These are phyloP conservation scores for Styela clava DNA, from an alignment of 23 tunicate species.

Conservation along the genomic window DNA sequence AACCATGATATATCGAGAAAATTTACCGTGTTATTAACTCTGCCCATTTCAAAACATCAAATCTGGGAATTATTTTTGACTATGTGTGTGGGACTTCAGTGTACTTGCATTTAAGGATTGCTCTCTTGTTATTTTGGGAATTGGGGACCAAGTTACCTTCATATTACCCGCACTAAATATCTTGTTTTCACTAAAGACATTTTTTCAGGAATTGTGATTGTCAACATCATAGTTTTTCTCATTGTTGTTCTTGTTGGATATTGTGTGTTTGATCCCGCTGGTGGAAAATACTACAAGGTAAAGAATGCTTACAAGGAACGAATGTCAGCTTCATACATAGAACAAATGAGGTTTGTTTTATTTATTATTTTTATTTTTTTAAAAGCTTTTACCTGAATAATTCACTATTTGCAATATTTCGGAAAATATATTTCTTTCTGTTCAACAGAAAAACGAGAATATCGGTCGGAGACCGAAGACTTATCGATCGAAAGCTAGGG, in stretches of 20 bases:
- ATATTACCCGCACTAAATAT: neutral
- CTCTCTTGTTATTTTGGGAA: no score
- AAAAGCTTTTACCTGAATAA: neutral
- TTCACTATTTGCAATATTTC: no score
- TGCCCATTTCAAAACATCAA: no score
- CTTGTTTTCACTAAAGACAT: neutral
- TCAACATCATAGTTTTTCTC: conserved; percentile 45
- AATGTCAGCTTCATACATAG: neutral
- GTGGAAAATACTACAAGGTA: conserved; percentile 45
- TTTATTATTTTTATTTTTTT: neutral
- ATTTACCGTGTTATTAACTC: no score
- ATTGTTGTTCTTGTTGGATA: conserved; percentile 47
- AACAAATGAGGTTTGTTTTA: conserved; percentile 26
- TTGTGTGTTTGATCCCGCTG: conserved; percentile 61
- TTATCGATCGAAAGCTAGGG: no score
- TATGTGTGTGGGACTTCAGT: no score
- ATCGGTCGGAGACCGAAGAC: no score
- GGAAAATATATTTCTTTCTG: neutral
- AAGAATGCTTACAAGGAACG: conserved; percentile 30
- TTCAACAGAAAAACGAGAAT: no score
- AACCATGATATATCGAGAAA: no score
- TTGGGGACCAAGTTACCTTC: no score
- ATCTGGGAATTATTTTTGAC: no score
- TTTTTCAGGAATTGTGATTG: conserved; percentile 51
- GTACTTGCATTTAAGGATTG: no score